Base-by-base conservation (phyloP, 2,113 vertebrate genomes). In the Geococcyx californianus region DNA sequence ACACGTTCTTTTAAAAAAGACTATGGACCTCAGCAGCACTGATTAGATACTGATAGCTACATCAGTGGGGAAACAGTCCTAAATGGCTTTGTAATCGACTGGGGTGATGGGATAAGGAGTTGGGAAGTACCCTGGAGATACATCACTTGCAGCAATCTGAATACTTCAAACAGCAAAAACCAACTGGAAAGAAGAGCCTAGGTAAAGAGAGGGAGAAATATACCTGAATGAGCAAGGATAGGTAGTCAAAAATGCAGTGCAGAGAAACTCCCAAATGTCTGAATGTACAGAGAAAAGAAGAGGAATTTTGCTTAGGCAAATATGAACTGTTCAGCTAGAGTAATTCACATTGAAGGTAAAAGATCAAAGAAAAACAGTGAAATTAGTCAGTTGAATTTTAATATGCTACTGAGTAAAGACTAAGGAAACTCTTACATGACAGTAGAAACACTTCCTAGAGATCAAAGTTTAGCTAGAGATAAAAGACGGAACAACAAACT, bases 401-500 rank as follows among this genome's bases (percentile, higher is more conserved):
- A 96, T 95, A 77, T 62, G 47, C 19, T 85, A 72, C 52, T 58
- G 47, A 93, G 68, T 60, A 67, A 93, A 96, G 84, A 84, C 87
- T 80, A 90, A 95, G 88, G 34, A 79, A 93, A 89, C n/a, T 91
- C 82, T 95, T 86, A 90, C 17, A 83, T 94, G 76, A 87, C 56
- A 19, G 77, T 40, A 73, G 87, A 76, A 95, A 90, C 70, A 68
- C 29, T 95, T 97, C 93, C 58, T 75, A 69, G 70, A 96, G 86
- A 97, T 97, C 93, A 97, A 96, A 96, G 96, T 93, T 96, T 89
- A 93, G 79, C 77, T 79, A n/a, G 79, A 94, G 92, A 97, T 94
- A 94, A 96, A 96, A 96, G 94, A 88, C 34, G 79, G 59, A 89
- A 89, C 58, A 96, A 95, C 91, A 95, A 92, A 93, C 66, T 93